These are phyloP conservation scores for Percopsis transmontana DNA, from an alignment of 2,113 vertebrate species.

Conservation along the genomic window DNA sequence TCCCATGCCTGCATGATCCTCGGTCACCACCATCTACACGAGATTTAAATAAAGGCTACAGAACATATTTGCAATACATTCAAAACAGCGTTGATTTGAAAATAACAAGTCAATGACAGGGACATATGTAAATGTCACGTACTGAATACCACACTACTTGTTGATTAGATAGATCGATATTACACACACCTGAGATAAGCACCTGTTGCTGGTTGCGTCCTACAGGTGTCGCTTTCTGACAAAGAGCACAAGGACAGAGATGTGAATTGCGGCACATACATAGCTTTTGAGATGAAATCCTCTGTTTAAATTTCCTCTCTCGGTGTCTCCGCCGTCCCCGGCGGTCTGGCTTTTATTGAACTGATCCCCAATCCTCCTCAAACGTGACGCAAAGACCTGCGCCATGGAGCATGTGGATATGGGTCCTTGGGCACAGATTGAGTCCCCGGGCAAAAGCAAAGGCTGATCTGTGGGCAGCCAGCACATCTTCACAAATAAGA, in stretches of 20 bases:
- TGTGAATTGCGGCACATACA: slow-evolving; percentile 70
- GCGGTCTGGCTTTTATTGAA: slow-evolving; percentile 70
- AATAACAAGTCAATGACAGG: background rate
- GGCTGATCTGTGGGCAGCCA: slow-evolving; percentile 73
- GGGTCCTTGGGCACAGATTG: slow-evolving; percentile 58
- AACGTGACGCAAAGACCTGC: slow-evolving; percentile 76
- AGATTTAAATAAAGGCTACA: background rate
- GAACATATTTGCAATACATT: background rate
- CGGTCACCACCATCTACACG: slow-evolving; percentile 61
- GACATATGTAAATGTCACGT: too few relatives aligned
- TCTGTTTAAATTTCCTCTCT: slow-evolving; percentile 26
- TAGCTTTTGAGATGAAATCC: slow-evolving; percentile 59
- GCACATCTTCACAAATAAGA: slow-evolving; percentile 74
- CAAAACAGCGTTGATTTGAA: background rate
- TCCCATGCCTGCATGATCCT: slow-evolving; percentile 37
- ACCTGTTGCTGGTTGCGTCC: slow-evolving; percentile 78
- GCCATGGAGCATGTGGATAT: slow-evolving; percentile 66
- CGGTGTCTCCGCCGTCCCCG: slow-evolving; percentile 1
- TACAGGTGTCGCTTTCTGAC: slow-evolving; percentile 80
- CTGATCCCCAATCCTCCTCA: slow-evolving; percentile 84
- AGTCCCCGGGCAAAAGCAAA: slow-evolving; percentile 65
- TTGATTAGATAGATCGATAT: too few relatives aligned
- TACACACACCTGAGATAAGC: slow-evolving; percentile 2
- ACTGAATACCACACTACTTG: background rate
- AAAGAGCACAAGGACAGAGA: slow-evolving; percentile 78